Evolutionary conservation across 2,113 vertebrate species (phyloP).

Genomic region (Taxidea taxus): DNA sequence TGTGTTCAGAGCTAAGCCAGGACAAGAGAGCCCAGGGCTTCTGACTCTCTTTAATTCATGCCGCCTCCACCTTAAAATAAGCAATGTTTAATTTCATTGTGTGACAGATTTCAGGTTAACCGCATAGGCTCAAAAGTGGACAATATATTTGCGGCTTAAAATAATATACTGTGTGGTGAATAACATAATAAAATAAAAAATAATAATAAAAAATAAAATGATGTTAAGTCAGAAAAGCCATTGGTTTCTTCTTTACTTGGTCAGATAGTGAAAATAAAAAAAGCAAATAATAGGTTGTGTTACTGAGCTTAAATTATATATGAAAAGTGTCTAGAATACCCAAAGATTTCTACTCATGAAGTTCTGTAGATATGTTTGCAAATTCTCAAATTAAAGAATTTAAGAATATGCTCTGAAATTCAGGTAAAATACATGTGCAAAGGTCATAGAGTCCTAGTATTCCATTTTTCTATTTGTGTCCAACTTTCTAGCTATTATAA

Average conservation of each 20-base stretch:
- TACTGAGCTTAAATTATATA: constrained; percentile 25
- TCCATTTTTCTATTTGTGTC: neutral
- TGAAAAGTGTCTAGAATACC: neutral
- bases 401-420: constrained; percentile 39
- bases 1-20: neutral
- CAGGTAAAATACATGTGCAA: neutral
- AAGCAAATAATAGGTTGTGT: constrained; percentile 23
- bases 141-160: constrained; percentile 54
- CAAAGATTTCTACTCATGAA: neutral
- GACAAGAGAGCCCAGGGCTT: neutral
- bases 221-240: constrained; percentile 29
- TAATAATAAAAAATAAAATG: constrained; percentile 22
- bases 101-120: constrained; percentile 36
- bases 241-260: constrained; percentile 45
- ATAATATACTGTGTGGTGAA: neutral
- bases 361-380: neutral
- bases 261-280: constrained; percentile 52
- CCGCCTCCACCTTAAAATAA: neutral
- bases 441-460: neutral
- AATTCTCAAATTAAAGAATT: constrained; percentile 23
- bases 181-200: too few relatives aligned
- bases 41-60: neutral
- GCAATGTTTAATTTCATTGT: neutral
- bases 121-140: constrained; percentile 12
- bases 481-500: neutral